These are phyloP conservation scores for Macroramphosus scolopax DNA, from an alignment of 2,797 vertebrate species.

Conservation along the genomic window DNA sequence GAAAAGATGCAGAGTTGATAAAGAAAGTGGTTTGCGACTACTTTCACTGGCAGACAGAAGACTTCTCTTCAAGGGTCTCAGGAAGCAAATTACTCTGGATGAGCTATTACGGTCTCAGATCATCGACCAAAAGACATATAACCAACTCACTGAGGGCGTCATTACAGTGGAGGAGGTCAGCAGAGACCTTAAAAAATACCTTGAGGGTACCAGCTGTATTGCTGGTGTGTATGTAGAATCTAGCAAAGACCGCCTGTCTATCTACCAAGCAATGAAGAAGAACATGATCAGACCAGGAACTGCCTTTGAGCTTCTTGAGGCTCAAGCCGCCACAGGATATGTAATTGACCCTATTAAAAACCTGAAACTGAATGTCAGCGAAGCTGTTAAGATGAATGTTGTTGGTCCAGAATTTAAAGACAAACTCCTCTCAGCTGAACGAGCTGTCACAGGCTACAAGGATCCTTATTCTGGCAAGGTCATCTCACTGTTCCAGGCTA, in stretches of 20 bases:
- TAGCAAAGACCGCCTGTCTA: constrained; percentile 89
- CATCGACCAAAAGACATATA: constrained; percentile 87
- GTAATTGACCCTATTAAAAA: constrained; percentile 96
- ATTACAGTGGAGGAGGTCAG: constrained; percentile 90
- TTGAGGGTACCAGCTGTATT: constrained; percentile 94
- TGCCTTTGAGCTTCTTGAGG: constrained; percentile 94
- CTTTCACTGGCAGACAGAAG: constrained; percentile 84
- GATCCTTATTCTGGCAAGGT: constrained; percentile 93
- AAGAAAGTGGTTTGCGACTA: constrained; percentile 80
- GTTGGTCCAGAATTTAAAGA: constrained; percentile 97
- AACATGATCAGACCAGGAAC: constrained; percentile 97
- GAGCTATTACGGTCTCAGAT: constrained; percentile 89
- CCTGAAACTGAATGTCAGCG: constrained; percentile 89
- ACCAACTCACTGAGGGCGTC: constrained; percentile 84
- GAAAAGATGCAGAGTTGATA: constrained; percentile 83
- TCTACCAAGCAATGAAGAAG: constrained; percentile 99
- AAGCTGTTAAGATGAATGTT: constrained; percentile 89
- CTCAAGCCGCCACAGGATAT: constrained; percentile 94
- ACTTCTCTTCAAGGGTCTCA: constrained; percentile 90
- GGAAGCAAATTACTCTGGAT: constrained; percentile 93
- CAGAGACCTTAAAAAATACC: constrained; percentile 86
- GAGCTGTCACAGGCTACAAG: constrained; percentile 93
- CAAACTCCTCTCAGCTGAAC: constrained; percentile 92
- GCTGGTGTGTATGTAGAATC: constrained; percentile 92
- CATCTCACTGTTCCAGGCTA: constrained; percentile 97